These are phyloP conservation scores for Frankliniella fusca DNA, from an alignment of 2,888 invertebrate species.

Conservation along the genomic window DNA sequence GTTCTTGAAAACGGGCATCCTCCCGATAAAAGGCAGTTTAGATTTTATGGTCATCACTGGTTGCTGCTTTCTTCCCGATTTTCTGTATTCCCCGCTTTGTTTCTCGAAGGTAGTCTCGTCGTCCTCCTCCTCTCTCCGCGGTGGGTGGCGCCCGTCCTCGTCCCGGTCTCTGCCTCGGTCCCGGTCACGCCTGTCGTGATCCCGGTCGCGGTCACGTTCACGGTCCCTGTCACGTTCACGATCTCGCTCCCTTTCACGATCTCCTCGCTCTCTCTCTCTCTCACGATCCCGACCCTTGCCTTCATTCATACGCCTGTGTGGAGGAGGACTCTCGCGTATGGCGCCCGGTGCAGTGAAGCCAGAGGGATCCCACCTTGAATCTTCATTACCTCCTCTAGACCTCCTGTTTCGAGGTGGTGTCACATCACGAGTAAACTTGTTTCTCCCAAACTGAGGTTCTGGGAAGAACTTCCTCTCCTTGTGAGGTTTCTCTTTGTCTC, in stretches of 20 bases:
- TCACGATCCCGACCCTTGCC: slow-evolving; percentile 34
- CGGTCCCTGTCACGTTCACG: background rate
- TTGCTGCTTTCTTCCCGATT: slow-evolving; percentile 34
- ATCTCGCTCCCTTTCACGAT: slow-evolving; percentile 27
- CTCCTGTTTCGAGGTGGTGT: background rate
- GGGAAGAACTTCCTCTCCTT: slow-evolving; percentile 31
- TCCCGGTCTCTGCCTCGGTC: slow-evolving; percentile 32
- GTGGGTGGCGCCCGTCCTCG: slow-evolving; percentile 28
- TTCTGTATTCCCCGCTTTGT: slow-evolving; percentile 40
- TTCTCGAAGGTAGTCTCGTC: slow-evolving; percentile 47
- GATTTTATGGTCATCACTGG: slow-evolving; percentile 51
- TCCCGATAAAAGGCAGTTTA: slow-evolving; percentile 78
- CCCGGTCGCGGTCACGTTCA: background rate
- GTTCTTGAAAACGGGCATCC: slow-evolving; percentile 69
- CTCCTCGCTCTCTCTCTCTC: slow-evolving; percentile 23
- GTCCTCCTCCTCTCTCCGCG: slow-evolving; percentile 41
- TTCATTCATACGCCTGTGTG: slow-evolving; percentile 37
- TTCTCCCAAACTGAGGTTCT: background rate
- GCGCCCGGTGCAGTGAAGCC: background rate
- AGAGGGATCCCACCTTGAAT: background rate
- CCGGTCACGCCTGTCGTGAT: slow-evolving; percentile 21
- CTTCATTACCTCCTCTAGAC: background rate
- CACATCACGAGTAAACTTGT: background rate
- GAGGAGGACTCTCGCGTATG: background rate
- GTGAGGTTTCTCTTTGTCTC: slow-evolving; percentile 40